Evolutionary conservation across 2,888 invertebrate genomes (phyloP), one percentile per base, ranked within the genome.

Genomic region (Lasioglossum villosulum): DNA sequence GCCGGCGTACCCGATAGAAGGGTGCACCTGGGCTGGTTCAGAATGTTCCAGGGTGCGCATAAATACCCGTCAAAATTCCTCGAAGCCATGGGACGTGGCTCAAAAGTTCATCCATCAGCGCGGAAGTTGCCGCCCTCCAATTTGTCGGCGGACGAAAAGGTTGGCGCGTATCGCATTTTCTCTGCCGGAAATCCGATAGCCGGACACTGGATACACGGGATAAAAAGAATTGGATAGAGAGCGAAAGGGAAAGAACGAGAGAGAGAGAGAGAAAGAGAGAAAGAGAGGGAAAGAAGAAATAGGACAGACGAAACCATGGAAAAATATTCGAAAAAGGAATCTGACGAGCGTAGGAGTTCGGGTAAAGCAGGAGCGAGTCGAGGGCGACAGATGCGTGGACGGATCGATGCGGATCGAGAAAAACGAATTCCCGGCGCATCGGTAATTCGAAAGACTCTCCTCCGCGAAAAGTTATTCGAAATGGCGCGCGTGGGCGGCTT

Each of bases 391-490:
- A 74, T 27, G 37, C 23, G 19, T 8, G 30, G 71, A 16, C 42
- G 70, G 66, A 70, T 84, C 84, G 77, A 84, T 78, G 63, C 52
- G 83, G 73, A 74, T 73, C 68, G 12, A n/a, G 73, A 84, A 79
- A 84, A 73, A 79, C 72, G 75, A 79, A 79, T 75, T 78, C 68
- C 59, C 56, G 45, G 56, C 63, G 84, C 74, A 78, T 74, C 75
- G 63, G 72, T 80, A 72, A 86, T 81, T 84, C 75, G 72, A 81
- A 72, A 63, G 73, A 63, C 52, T 30, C 34, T 0, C 34, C 39
- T 45, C 34, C 39, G 78, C 84, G 80, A 68, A 75, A 81, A 86
- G 81, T 86, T 84, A 84, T 84, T 86, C 84, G 86, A 52, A 76
- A 71, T 48, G 76, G 77, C 70, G 56, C 48, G 14, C 16, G 39